phyloP scores from a whole-genome alignment of 2,113 vertebrate species.

The Crotalus viridis region DNA sequence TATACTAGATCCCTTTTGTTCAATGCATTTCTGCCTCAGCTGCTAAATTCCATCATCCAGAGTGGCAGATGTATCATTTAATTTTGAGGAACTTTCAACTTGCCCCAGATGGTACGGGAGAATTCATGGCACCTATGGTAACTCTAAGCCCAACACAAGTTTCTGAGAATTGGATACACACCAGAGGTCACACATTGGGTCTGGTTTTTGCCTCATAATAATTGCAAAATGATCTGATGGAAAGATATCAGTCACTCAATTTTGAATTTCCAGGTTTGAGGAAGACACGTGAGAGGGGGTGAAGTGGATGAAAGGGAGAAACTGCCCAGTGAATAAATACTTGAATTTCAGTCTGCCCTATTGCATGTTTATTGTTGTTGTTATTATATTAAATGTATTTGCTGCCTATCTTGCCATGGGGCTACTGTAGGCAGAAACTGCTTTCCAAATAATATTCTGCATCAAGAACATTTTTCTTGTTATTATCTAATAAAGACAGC shows the following conservation, averaged over 20 bases:
- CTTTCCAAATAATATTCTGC: background rate
- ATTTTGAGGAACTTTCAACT: background rate
- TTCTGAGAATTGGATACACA: background rate
- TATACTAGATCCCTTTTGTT: background rate
- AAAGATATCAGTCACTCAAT: background rate
- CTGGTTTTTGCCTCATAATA: background rate
- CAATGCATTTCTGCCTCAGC: background rate
- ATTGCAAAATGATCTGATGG: background rate
- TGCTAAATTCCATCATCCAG: background rate
- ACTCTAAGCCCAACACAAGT: background rate
- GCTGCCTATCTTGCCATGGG: too few relatives aligned
- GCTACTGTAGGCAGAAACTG: background rate
- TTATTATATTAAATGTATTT: too few relatives aligned
- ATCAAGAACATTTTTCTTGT: background rate
- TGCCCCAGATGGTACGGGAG: background rate
- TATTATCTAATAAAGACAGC: background rate
- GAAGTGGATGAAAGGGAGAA: background rate
- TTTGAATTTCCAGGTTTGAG: background rate
- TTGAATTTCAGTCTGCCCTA: background rate
- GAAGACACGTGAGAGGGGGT: background rate
- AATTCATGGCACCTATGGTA: background rate
- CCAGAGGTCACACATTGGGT: background rate
- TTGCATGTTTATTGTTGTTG: background rate
- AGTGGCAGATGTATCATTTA: background rate
- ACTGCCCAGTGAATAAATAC: background rate